These are phyloP conservation scores for Podilymbus podiceps DNA, from an alignment of 2,113 vertebrate genomes.

Conservation along the genomic window DNA sequence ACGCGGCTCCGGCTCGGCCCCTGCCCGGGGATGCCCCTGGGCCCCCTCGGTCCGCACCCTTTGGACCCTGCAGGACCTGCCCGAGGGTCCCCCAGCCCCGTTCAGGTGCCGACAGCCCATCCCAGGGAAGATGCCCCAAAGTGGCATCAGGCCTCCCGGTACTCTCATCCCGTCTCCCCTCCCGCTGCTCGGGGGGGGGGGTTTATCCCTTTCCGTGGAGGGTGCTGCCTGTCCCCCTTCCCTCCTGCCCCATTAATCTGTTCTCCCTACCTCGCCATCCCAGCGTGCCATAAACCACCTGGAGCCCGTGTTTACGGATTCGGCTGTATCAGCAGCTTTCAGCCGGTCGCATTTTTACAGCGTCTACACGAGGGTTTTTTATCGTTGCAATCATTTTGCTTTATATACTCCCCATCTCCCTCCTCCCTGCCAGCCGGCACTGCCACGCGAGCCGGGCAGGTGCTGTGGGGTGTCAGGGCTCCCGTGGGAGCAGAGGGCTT, in stretches of 20 bases:
- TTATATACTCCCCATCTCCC: conserved; percentile 62
- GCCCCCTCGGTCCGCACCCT: fast-evolving
- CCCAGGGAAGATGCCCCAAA: not conserved
- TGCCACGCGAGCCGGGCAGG: not conserved
- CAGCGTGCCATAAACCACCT: conserved; percentile 47
- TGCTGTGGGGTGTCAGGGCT: not conserved
- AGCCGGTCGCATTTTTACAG: conserved; percentile 60
- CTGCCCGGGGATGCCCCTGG: not conserved
- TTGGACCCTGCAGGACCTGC: not conserved
- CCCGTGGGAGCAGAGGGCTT: fast-evolving
- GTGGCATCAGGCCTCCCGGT: fast-evolving
- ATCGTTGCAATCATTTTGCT: conserved; percentile 73
- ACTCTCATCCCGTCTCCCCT: not conserved
- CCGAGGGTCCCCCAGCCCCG: fast-evolving
- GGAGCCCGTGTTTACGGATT: conserved; percentile 70
- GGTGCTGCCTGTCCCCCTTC: not conserved
- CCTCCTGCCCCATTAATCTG: conserved; percentile 47
- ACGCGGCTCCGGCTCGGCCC: not conserved
- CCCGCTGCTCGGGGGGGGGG: fast-evolving
- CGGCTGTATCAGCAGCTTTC: conserved; percentile 79
- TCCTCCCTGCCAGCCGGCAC: not conserved
- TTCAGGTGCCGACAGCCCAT: not conserved
- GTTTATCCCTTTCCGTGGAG: fast-evolving
- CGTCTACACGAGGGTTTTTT: conserved; percentile 70
- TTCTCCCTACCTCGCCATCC: not conserved